These are phyloP conservation scores for Halcyon malimbica DNA, from an alignment of 2,113 vertebrate species.

Conservation along the genomic window DNA sequence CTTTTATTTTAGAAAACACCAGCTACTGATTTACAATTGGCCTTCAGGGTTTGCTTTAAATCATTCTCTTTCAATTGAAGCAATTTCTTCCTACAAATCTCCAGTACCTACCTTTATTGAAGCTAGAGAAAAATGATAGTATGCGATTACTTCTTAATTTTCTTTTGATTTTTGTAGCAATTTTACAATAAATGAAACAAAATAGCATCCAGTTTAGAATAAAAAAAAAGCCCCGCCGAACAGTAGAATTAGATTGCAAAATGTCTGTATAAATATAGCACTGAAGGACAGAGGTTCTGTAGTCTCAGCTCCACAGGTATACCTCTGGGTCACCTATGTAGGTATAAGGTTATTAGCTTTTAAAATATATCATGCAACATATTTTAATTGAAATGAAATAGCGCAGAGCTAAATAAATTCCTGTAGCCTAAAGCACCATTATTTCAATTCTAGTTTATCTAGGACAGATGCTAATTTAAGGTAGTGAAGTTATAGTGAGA, in stretches of 20 bases:
- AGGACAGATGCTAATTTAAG: not conserved
- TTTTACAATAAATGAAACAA: not conserved
- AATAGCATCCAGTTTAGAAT: not conserved
- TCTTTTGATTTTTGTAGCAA: not conserved
- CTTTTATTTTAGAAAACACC: not conserved
- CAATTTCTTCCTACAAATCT: not conserved
- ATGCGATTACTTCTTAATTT: not conserved
- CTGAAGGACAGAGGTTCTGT: not conserved
- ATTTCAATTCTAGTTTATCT: not conserved
- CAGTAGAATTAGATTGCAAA: not conserved
- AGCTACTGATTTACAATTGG: not conserved
- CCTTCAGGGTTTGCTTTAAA: not conserved
- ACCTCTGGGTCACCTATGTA: not conserved
- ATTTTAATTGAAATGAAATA: not conserved
- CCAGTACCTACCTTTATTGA: not conserved
- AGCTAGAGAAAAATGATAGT: not conserved
- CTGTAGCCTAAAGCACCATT: not conserved
- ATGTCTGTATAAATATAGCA: not conserved
- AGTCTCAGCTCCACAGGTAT: not conserved
- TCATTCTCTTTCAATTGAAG: not conserved
- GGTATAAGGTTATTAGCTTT: not conserved
- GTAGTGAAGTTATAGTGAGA: not conserved
- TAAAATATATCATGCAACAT: not conserved
- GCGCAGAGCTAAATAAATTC: not conserved
- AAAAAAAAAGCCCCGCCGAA: not conserved